These are phyloP conservation scores for Ammodytes dubius DNA, from an alignment of 2,113 vertebrate species.

Conservation along the genomic window DNA sequence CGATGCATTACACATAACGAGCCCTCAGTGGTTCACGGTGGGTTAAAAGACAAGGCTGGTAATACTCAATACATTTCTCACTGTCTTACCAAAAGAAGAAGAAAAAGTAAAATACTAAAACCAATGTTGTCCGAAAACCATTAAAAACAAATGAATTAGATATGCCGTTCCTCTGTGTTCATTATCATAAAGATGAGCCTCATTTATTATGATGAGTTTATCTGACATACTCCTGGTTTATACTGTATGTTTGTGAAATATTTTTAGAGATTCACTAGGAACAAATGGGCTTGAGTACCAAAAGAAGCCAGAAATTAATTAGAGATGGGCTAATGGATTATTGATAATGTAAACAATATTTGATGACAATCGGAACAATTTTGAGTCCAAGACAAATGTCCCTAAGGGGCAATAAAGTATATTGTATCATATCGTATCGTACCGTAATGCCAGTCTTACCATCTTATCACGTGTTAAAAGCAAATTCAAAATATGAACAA, in stretches of 20 bases:
- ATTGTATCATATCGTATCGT: no score
- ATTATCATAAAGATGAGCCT: no score
- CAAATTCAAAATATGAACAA: background rate
- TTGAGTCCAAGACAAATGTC: no score
- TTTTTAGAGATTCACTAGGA: slow-evolving; percentile 7
- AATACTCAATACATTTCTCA: background rate
- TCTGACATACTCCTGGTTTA: no score
- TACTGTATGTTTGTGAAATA: background rate
- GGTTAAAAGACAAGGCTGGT: background rate
- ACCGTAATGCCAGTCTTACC: background rate
- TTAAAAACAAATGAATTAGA: no score
- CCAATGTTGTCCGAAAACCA: background rate
- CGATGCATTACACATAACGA: background rate
- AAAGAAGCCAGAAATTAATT: background rate
- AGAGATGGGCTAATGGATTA: background rate
- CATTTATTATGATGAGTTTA: no score
- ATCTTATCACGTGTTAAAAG: background rate
- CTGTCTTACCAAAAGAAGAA: no score
- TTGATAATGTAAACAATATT: no score
- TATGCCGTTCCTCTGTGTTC: no score
- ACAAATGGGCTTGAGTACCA: background rate
- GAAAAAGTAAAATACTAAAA: background rate
- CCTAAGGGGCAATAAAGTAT: no score
- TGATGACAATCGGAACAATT: background rate
- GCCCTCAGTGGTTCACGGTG: background rate